These are phyloP conservation scores for Paralvinella palmiformis DNA, from an alignment of 1,140 invertebrate species.

Conservation along the genomic window DNA sequence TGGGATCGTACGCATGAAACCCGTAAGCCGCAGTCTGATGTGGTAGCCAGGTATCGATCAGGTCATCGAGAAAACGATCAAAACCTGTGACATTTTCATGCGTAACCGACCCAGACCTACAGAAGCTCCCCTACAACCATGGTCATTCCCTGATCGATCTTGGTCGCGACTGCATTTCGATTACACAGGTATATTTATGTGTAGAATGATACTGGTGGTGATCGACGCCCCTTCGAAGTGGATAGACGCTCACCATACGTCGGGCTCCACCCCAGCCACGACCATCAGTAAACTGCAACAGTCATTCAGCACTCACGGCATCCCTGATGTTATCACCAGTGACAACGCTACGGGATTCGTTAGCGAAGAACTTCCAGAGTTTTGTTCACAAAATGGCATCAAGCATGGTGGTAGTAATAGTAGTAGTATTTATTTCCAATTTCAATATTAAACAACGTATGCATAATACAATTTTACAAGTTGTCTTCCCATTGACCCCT, in stretches of 20 bases:
- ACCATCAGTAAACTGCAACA: constrained; percentile 3
- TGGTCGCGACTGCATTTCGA: constrained; percentile 26
- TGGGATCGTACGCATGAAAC: background rate
- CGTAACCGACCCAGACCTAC: constrained; percentile 23
- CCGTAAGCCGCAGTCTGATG: background rate
- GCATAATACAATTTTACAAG: too few species aligned
- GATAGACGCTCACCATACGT: background rate
- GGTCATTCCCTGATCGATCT: constrained; percentile 29
- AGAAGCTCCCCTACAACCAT: constrained; percentile 29
- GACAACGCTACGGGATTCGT: constrained; percentile 33
- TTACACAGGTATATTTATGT: constrained; percentile 39
- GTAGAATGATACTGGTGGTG: constrained; percentile 32
- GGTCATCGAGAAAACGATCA: background rate
- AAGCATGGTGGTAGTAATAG: too few species aligned
- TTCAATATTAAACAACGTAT: too few species aligned
- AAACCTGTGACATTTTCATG: constrained; percentile 23
- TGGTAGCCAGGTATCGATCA: constrained; percentile 10
- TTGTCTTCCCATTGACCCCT: too few species aligned
- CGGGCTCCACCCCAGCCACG: background rate
- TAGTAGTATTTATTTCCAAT: too few species aligned
- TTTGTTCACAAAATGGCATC: constrained; percentile 23
- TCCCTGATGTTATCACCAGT: constrained; percentile 16
- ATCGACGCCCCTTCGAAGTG: constrained; percentile 12
- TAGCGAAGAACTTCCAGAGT: constrained; percentile 27
- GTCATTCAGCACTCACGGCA: constrained; percentile 1